Base-by-base conservation (phyloP, 2,797 vertebrate genomes). In the Channa striata region DNA sequence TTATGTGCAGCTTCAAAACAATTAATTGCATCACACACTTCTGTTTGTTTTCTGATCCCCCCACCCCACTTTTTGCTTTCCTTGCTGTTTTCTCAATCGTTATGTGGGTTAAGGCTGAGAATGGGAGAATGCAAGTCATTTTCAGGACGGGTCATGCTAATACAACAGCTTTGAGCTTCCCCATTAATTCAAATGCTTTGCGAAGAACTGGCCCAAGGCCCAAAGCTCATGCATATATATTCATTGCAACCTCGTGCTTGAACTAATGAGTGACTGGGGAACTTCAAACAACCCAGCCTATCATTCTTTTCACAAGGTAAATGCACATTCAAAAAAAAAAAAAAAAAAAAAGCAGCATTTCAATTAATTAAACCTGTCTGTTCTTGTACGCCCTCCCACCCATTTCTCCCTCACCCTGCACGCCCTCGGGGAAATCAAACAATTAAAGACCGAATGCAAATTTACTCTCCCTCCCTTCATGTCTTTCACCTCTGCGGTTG, bases 241-340 rank as follows among this genome's bases (percentile, higher is more conserved):
- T 91, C 88, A 88, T 67, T 43, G 76, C 82, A 78, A 78, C 72
- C 64, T 76, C 57, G 33, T 59, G 79, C 66, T 85, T 72, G 54
- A 87, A 87, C 85, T 91, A 92, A 93, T 84, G 87, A 93, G 81
- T 59, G 62, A 76, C 84, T 13, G 11, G 82, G 80, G 86, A 87
- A 80, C 78, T 84, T 87, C 76, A 87, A 89, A 90, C 87, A 87
- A 86, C 89, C 82, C 81, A 78, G 71, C 47, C 86, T 43, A 87
- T 91, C 81, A 80, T 88, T 84, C 69, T 81, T 78, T 81, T 78
- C 69, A 76, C 73, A 56, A 85, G 87, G 83, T 82, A 88, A 91
- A 89, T 49, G 67, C 74, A 73, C 73, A 79, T 73, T 14, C 42
- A 70, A 25, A 52, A 69, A n/a, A n/a, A n/a, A n/a, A 74, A 84